Conservation (phyloP, 2,113 vertebrate genomes). For the Promerops cafer region DNA sequence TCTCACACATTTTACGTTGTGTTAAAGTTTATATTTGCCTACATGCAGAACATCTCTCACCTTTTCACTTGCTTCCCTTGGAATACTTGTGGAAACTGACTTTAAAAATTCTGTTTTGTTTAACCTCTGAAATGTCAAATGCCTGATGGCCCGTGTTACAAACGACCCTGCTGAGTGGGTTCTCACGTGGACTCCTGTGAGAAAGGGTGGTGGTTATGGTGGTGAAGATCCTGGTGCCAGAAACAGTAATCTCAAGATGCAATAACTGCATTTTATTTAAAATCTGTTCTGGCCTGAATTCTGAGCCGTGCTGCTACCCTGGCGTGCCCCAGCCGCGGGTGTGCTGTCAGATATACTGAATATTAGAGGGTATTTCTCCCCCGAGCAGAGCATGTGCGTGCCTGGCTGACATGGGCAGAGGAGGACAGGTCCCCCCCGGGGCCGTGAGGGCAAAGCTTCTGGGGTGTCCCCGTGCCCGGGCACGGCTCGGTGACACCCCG, state of each 20-base stretch:
- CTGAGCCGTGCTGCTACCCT: neutral
- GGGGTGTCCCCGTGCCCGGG: neutral
- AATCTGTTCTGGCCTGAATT: neutral
- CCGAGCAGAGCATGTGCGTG: neutral
- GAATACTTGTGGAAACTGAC: neutral
- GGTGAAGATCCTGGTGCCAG: neutral
- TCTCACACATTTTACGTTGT: neutral
- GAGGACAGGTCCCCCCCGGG: neutral
- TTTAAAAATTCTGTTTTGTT: neutral
- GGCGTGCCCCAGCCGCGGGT: accelerated
- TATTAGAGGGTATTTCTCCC: neutral
- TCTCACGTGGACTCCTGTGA: neutral
- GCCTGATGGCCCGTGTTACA: neutral
- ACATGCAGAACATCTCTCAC: neutral
- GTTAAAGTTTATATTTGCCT: neutral
- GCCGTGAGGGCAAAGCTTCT: neutral
- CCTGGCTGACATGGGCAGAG: neutral
- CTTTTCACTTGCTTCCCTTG: neutral
- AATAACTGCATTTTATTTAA: neutral
- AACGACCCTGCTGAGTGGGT: neutral
- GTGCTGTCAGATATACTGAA: neutral
- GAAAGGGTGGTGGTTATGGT: neutral
- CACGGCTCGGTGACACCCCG: neutral
- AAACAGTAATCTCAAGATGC: neutral
- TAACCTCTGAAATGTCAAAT: neutral